A percentile compares a stretch with the other conserved stretches of the same genome.
phyloP scores from a whole-genome alignment of 1,140 invertebrate species.

The Microplitis demolitor region DNA sequence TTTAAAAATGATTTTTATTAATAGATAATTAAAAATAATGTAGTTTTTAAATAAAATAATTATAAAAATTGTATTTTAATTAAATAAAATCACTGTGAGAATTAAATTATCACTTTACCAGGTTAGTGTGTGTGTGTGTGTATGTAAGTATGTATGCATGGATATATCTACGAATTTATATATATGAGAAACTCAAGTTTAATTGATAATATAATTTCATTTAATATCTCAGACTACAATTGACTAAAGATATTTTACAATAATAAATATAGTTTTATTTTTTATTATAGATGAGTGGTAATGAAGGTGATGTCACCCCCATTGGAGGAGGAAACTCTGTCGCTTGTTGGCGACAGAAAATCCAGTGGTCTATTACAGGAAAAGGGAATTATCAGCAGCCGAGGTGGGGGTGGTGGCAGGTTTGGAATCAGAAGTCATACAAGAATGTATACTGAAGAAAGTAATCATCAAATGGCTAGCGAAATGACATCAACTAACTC shows the following conservation, averaged over 20 bases:
- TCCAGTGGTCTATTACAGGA: slow-evolving; percentile 34
- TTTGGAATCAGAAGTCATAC: slow-evolving; percentile 16
- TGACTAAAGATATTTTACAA: background rate
- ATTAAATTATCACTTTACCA: no score
- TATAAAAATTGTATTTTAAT: no score
- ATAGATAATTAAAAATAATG: no score
- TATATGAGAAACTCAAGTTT: no score
- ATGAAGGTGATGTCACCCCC: slow-evolving; percentile 51
- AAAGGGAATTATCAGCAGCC: slow-evolving; percentile 32
- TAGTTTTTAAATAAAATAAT: no score
- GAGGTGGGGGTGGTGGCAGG: slow-evolving; percentile 36
- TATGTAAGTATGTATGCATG: background rate
- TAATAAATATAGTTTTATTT: background rate
- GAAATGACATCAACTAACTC: background rate
- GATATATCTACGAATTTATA: background rate
- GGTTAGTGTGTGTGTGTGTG: no score
- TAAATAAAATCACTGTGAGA: no score
- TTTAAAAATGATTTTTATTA: no score
- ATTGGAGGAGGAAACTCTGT: slow-evolving; percentile 57
- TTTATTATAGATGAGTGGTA: slow-evolving; percentile 28
- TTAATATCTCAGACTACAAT: no score
- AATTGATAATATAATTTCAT: no score
- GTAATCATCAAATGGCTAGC: background rate
- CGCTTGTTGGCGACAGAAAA: slow-evolving; percentile 52
- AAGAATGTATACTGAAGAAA: slow-evolving; percentile 52